Percentiles rank a stretch among this genome's conserved stretches.
These are phyloP conservation scores for Tragelaphus imberbis DNA, from an alignment of 2,113 vertebrate genomes.

Conservation along the genomic window DNA sequence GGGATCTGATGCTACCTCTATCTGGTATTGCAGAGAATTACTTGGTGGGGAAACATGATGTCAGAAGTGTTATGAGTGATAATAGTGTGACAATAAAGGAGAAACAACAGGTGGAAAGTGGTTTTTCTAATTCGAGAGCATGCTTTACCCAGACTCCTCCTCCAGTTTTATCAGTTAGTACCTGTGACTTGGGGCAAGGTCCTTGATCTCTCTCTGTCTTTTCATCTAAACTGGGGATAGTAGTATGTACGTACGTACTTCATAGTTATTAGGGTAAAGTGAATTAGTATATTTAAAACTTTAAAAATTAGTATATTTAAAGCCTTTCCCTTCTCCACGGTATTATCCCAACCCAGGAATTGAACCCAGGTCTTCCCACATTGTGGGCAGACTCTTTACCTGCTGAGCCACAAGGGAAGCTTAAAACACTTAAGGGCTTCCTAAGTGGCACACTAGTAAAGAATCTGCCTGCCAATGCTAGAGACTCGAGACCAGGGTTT, in stretches of 20 bases:
- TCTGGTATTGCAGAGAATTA: neutral
- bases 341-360: neutral
- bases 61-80: neutral
- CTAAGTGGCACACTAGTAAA: neutral
- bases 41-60: neutral
- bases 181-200: neutral
- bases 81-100: neutral
- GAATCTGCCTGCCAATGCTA: neutral
- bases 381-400: neutral
- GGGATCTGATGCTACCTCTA: neutral
- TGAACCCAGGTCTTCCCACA: neutral
- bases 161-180: neutral
- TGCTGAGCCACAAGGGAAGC: neutral
- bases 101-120: neutral
- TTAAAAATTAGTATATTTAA: neutral
- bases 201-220: neutral
- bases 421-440: neutral
- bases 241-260: neutral
- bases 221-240: neutral
- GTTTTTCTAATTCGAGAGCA: neutral
- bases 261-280: neutral
- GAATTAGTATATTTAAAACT: neutral
- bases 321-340: rapidly evolving
- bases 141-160: neutral
- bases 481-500: neutral